Evolutionary conservation across 2,888 invertebrate species (phyloP).

Genomic region (Aleiodes testaceus): DNA sequence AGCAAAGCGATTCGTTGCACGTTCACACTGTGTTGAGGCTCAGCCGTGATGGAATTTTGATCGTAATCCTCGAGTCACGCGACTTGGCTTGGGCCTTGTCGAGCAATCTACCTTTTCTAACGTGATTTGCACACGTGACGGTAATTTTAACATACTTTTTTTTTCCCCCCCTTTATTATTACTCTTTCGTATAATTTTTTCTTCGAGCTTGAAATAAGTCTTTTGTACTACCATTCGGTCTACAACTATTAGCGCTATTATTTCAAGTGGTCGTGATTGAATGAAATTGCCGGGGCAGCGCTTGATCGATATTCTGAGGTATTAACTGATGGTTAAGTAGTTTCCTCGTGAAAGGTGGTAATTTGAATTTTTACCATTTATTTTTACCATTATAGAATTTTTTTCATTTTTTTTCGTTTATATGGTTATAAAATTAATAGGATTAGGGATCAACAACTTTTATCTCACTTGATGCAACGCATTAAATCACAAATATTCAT

Average conservation of each 20-base stretch:
- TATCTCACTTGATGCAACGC: constrained; percentile 2
- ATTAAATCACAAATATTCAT: constrained; percentile 31
- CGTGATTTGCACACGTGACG: constrained; percentile 45
- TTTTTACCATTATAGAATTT: no score
- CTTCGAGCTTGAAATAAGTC: no score
- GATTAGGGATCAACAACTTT: not conserved
- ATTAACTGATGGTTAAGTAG: no score
- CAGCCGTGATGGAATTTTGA: constrained; percentile 52
- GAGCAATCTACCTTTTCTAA: constrained; percentile 39
- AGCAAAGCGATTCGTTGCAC: constrained; percentile 52
- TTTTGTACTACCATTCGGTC: no score
- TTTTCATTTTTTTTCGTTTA: constrained; percentile 5
- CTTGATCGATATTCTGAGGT: not conserved
- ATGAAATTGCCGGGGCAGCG: constrained; percentile 7
- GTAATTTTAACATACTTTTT: constrained; percentile 37
- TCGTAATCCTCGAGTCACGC: constrained; percentile 47
- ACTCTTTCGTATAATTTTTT: no score
- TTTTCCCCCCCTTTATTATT: not conserved
- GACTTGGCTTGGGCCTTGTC: constrained; percentile 43
- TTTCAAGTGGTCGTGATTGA: constrained; percentile 19
- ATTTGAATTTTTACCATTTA: not conserved
- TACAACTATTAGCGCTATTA: no score
- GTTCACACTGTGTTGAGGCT: constrained; percentile 46
- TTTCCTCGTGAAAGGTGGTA: no score
- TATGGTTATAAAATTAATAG: no score